phyloP scores from a whole-genome alignment of 1,140 invertebrate genomes.

The Belonocnema kinseyi region DNA sequence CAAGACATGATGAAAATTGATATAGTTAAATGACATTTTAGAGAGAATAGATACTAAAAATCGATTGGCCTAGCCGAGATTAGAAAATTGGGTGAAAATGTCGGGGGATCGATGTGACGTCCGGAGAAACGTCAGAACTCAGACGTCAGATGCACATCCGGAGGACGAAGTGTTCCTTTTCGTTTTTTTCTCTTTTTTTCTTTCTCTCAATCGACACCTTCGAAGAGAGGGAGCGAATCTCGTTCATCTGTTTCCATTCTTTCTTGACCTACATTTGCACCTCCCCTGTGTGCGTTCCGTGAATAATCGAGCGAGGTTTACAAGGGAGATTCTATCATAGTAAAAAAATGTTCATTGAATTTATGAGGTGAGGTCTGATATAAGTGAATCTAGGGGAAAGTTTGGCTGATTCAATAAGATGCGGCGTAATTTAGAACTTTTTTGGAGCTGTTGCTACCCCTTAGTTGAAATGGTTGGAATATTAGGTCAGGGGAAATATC shows the following conservation, averaged over 20 bases:
- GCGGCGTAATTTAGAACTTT: no score
- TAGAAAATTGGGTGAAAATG: slow-evolving; percentile 21
- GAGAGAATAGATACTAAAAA: neutral
- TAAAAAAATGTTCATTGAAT: neutral
- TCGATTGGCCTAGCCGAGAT: neutral
- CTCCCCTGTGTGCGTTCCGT: slow-evolving; percentile 12
- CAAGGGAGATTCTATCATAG: neutral
- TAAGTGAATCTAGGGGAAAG: no score
- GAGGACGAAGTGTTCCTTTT: neutral
- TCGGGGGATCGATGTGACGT: slow-evolving; percentile 30
- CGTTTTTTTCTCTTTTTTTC: neutral
- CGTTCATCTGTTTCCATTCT: neutral
- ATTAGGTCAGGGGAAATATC: no score
- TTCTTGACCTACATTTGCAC: slow-evolving; percentile 30
- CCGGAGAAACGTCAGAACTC: slow-evolving; percentile 20
- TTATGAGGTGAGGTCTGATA: no score
- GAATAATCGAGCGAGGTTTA: neutral
- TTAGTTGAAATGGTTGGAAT: no score
- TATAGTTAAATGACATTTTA: no score
- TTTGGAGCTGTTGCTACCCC: no score
- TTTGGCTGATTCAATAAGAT: no score
- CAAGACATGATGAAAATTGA: no score
- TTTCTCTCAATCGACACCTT: neutral
- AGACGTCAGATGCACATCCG: neutral
- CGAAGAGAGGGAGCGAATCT: neutral